Conservation (phyloP, 2,113 vertebrate species). For the Otis tarda region DNA sequence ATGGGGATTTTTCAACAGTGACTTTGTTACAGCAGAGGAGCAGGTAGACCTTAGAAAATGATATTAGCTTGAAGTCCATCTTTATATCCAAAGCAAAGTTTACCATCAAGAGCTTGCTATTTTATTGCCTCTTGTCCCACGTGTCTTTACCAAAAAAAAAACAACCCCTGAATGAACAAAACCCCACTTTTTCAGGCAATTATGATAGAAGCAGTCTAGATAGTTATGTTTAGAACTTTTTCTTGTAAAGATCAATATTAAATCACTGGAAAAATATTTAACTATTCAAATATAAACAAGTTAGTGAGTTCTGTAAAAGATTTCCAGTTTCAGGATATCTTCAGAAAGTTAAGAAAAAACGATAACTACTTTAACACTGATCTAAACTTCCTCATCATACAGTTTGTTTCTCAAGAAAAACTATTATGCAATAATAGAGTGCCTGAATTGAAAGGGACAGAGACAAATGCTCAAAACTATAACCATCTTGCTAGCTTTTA, state of each 20-base stretch:
- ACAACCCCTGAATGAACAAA: not conserved
- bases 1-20: not conserved
- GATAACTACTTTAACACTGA: not conserved
- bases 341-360: not conserved
- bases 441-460: not conserved
- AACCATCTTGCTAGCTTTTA: not conserved
- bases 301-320: not conserved
- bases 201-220: not conserved
- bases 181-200: not conserved
- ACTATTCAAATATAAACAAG: not conserved
- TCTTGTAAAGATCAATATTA: not conserved
- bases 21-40: not conserved
- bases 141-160: not conserved
- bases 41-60: not conserved
- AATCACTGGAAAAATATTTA: not conserved
- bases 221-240: not conserved
- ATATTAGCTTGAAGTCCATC: not conserved
- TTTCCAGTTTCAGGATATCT: not conserved
- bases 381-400: not conserved
- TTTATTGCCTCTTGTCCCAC: not conserved
- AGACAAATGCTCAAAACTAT: not conserved
- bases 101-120: not conserved
- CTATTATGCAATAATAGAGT: not conserved
- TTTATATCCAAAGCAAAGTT: not conserved
- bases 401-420: not conserved